Percentiles rank a stretch among this genome's conserved stretches.
These are phyloP conservation scores for Rhinopithecus roxellana DNA, from an alignment of 2,113 vertebrate genomes.

Conservation along the genomic window DNA sequence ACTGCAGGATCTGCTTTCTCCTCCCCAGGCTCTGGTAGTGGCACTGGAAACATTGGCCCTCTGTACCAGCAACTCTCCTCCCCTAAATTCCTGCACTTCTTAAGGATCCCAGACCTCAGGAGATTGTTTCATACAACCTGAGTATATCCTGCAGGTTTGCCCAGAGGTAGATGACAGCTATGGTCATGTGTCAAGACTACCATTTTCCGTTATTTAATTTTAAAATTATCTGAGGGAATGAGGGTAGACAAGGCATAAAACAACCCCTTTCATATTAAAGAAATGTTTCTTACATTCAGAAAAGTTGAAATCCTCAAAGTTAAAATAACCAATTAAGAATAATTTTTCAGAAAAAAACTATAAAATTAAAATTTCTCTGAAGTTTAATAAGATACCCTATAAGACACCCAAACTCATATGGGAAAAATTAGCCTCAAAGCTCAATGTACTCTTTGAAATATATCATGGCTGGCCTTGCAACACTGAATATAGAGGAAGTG, in stretches of 20 bases:
- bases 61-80: too few species aligned
- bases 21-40: too few species aligned
- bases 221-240: conserved; percentile 16
- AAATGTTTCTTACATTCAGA: background rate
- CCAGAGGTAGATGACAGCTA: background rate
- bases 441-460: conserved; percentile 62
- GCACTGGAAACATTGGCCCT: accelerated
- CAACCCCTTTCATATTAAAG: conserved; percentile 44
- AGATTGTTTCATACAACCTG: background rate
- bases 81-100: background rate
- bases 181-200: background rate
- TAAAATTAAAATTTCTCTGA: conserved; percentile 71
- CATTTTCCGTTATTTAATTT: background rate
- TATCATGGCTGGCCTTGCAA: background rate
- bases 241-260: background rate
- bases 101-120: background rate
- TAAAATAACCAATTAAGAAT: conserved; percentile 60
- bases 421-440: conserved; percentile 65
- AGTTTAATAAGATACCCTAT: conserved; percentile 62
- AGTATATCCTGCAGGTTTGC: background rate
- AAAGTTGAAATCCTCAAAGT: conserved; percentile 58
- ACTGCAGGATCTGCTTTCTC: background rate
- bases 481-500: background rate
- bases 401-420: conserved; percentile 68
- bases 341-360: conserved; percentile 71